Base-by-base conservation (phyloP, 2,797 vertebrate species). In the Sebastes matsubarae region DNA sequence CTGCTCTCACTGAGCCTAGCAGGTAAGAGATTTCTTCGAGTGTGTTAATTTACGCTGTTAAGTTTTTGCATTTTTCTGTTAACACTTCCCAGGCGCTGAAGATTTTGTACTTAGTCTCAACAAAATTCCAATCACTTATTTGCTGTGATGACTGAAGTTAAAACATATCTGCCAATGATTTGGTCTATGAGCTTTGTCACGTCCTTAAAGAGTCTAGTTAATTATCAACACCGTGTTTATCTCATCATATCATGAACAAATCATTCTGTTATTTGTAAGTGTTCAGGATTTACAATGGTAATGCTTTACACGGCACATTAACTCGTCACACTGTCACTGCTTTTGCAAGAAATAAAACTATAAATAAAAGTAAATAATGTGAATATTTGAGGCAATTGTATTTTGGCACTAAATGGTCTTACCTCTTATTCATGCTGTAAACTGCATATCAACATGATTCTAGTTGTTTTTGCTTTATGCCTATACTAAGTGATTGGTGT, bases 1-100 rank as follows among this genome's bases (percentile, higher is more conserved):
- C 68, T 91, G 4, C 66, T 95, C 25, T 75, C 72, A 16, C 8
- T 93, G 55, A 84, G 68, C 34, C 25, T 94, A 1, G 27, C 92
- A 92, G 93, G 95, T 95, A 88, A 78, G 72, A 72, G 8, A 72
- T 58, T 60, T 60, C 11, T 3, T 20, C 22, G 1, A 22, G 9
- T 63, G 3, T 46, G 20, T 13, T 46, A 2, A 50, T 50, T 50
- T 50, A 20, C 46, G 0, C 46, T 1, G 42, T 50, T 46, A 46
- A 3, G 2, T 10, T 32, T 32, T 58, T 30, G 2, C 64, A 32
- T 22, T 54, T 54, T 54, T 54, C 52, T 54, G 22, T 66, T 42
- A 65, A 16, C 29, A 54, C 4, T 16, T 57, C 6, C 9, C 4
- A 22, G 9, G 34, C 22, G 0, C 5, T 25, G 11, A 25, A 13